These are phyloP conservation scores for Ypsolopha sequella DNA, from an alignment of 2,888 invertebrate species.

Conservation along the genomic window DNA sequence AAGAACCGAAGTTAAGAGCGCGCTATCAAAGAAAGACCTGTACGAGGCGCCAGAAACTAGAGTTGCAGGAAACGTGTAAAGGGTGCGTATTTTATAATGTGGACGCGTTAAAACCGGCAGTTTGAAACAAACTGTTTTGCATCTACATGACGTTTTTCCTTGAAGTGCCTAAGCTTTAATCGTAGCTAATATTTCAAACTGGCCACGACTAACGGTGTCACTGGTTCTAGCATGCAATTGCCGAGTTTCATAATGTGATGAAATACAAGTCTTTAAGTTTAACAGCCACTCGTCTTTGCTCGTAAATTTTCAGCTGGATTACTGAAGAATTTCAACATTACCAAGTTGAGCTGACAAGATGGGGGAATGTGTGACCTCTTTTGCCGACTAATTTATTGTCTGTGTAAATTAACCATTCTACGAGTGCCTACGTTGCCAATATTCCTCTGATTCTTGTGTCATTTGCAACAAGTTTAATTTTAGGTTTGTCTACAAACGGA, in stretches of 20 bases:
- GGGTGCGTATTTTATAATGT: constrained; percentile 20
- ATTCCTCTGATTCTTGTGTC: too few species aligned
- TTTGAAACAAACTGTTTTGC: constrained; percentile 49
- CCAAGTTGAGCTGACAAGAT: too few species aligned
- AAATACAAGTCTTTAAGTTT: not conserved
- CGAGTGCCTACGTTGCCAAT: too few species aligned
- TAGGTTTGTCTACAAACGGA: too few species aligned
- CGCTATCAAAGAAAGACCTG: constrained; percentile 13
- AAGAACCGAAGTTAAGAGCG: not conserved
- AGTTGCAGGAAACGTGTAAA: constrained; percentile 2
- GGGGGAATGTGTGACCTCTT: too few species aligned
- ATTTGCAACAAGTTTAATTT: too few species aligned
- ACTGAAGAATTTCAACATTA: too few species aligned
- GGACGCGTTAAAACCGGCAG: constrained; percentile 39
- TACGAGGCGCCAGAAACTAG: constrained; percentile 2
- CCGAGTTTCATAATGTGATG: not conserved
- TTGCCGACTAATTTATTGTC: too few species aligned
- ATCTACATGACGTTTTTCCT: constrained; percentile 49
- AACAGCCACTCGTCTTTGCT: too few species aligned
- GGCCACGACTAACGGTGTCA: not conserved
- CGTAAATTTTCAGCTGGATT: too few species aligned
- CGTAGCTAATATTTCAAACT: not conserved
- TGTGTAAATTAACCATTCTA: too few species aligned
- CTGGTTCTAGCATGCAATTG: too few species aligned
- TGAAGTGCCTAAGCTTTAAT: constrained; percentile 26